These are phyloP conservation scores for Neomorphus geoffroyi DNA, from an alignment of 2,797 vertebrate genomes.

Conservation along the genomic window DNA sequence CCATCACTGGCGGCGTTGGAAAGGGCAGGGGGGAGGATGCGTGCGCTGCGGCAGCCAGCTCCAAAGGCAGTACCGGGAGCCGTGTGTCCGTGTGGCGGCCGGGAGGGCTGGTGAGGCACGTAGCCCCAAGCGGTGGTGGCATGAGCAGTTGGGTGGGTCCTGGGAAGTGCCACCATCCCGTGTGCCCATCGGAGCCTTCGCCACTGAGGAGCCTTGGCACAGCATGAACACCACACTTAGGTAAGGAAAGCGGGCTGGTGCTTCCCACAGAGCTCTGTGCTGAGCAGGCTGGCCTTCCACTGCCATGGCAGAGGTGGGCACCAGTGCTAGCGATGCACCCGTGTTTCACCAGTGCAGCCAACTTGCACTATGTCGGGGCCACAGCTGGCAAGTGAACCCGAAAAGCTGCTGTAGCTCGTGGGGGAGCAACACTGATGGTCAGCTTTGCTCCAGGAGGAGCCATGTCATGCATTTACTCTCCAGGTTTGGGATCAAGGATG, in stretches of 20 bases:
- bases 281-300: neutral
- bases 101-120: neutral
- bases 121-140: rapidly evolving
- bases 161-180: rapidly evolving
- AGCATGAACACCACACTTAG: rapidly evolving
- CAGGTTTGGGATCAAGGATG: neutral
- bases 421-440: neutral
- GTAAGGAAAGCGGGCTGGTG: neutral
- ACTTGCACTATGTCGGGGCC: rapidly evolving
- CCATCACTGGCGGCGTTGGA: neutral
- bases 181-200: rapidly evolving
- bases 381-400: neutral
- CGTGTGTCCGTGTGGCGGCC: rapidly evolving
- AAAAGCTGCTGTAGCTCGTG: neutral
- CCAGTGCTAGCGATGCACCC: rapidly evolving
- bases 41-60: neutral
- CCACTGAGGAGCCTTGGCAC: neutral
- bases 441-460: neutral
- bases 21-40: neutral
- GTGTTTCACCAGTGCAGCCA: rapidly evolving
- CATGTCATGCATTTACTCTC: rapidly evolving
- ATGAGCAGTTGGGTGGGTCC: rapidly evolving
- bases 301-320: rapidly evolving
- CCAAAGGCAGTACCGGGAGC: neutral
- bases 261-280: rapidly evolving